Evolutionary conservation across 2,888 invertebrate genomes (phyloP).

Genomic region (Oxytorus armatus): DNA sequence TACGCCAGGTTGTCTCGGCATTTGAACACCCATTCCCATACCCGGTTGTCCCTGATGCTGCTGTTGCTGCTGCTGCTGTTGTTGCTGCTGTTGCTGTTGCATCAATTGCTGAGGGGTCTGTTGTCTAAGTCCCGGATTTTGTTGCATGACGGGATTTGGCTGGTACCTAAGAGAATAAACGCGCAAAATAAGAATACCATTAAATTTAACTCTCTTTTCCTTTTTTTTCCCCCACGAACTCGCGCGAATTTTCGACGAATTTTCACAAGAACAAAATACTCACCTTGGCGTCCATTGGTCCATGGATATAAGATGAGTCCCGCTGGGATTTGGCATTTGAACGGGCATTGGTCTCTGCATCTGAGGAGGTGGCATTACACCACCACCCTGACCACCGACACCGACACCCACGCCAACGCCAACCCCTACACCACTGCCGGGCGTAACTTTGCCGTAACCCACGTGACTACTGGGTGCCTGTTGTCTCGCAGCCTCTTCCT

Average conservation of each 20-base stretch:
- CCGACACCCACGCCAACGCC: constrained; percentile 83
- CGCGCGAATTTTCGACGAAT: not conserved
- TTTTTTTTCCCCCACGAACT: constrained; percentile 5
- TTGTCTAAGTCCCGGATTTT: constrained; percentile 82
- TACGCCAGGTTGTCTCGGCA: constrained; percentile 81
- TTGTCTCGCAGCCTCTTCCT: constrained; percentile 96
- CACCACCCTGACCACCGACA: constrained; percentile 84
- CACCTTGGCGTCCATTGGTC: constrained; percentile 84
- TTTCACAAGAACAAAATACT: constrained; percentile 71
- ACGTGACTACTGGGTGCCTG: constrained; percentile 89
- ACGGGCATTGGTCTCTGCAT: constrained; percentile 85
- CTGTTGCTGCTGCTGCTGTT: constrained; percentile 83
- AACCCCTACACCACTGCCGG: constrained; percentile 82
- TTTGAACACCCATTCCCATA: constrained; percentile 81
- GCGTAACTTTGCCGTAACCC: constrained; percentile 91
- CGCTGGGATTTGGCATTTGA: constrained; percentile 85
- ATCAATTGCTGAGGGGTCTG: constrained; percentile 82
- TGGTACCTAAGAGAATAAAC: constrained; percentile 83
- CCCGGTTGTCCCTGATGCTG: constrained; percentile 75
- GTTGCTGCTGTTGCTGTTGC: constrained; percentile 82
- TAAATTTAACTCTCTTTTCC: not conserved
- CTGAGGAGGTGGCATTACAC: constrained; percentile 87
- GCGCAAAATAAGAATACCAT: not conserved
- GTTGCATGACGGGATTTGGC: constrained; percentile 83
- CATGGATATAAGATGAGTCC: constrained; percentile 83